phyloP scores from a whole-genome alignment of 23 tunicate species.

The Styela plicata region DNA sequence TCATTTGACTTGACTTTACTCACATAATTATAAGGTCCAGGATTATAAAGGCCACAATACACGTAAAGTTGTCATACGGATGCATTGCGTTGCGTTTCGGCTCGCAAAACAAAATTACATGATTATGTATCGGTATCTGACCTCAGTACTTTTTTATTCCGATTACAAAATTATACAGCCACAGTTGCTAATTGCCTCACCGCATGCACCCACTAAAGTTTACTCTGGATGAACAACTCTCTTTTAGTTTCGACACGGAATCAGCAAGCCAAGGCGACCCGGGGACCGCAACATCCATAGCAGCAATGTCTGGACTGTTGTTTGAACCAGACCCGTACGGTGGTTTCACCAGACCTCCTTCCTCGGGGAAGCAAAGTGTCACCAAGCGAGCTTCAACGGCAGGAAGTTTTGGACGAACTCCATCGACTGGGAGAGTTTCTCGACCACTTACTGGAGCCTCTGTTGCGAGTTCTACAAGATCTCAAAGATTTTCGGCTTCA shows the following conservation, averaged over 20 bases:
- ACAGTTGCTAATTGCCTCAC: too few species aligned
- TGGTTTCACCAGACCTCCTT: slow-evolving; percentile 59
- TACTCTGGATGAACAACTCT: too few species aligned
- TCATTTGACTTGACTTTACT: too few species aligned
- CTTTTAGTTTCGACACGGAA: not conserved
- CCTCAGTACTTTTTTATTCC: too few species aligned
- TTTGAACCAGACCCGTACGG: slow-evolving; percentile 68
- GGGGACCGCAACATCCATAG: slow-evolving; percentile 29
- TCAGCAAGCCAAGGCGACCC: not conserved
- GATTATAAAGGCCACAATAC: too few species aligned
- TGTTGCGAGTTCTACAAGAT: slow-evolving; percentile 7
- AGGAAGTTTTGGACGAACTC: slow-evolving; percentile 33
- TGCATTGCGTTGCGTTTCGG: too few species aligned
- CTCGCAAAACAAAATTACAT: too few species aligned
- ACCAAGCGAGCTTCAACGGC: not conserved
- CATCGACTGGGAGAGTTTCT: slow-evolving; percentile 7
- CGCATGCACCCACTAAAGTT: too few species aligned
- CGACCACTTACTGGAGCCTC: slow-evolving; percentile 24
- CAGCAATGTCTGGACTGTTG: slow-evolving; percentile 39
- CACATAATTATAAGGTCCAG: too few species aligned
- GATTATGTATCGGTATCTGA: too few species aligned
- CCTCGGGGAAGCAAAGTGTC: slow-evolving; percentile 32
- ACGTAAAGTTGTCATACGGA: too few species aligned
- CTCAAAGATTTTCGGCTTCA: slow-evolving; percentile 21
- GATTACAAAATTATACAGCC: too few species aligned